Base-by-base conservation (phyloP, 92 coral and sea anemone species). In the Epizoanthus rinbou region DNA sequence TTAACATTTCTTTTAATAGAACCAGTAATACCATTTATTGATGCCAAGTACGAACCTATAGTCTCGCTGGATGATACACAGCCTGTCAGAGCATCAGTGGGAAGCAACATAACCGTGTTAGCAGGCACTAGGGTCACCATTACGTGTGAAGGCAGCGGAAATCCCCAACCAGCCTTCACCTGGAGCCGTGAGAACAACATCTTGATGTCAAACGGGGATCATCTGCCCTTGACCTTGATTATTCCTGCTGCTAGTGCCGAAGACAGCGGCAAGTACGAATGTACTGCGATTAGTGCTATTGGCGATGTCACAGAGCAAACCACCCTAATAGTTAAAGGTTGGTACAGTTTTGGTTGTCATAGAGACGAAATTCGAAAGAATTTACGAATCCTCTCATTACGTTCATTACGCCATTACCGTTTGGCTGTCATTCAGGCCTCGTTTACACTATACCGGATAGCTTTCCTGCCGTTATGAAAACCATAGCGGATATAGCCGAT, bases 191-290 rank as follows among this genome's bases (percentile, higher is more conserved):
- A 87, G 33, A 81, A 78, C 5, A 76, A 64, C 24, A 69, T 69
- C 41, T 47, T 78, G 16, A 69, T 78, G 33, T 65, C 82, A 45
- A 59, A 78, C 41, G 82, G 82, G 6, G 60, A 78, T 69, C 41
- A 78, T 50, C 2, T 50, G 54, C 54, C 54, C 23, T 22, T 82
- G 24, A 67, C 54, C 23, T 71, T 87, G 18, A 39, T 75, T 50
- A 75, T 87, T 24, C 19, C 28, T 14, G 43, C 47, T 58, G 87
- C 74, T 24, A 82, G 73, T 23, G 71, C 87, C 31, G 87, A 87
- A 11, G 87, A 82, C 58, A 82, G 90, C 74, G 90, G 90, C 7
- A 45, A 82, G 14, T 87, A 87, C 62, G 66, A 75, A 33, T 87
- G 90, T 47, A 81, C 85, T 17, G 90, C 90, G 9, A 82, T 82